phyloP scores from a whole-genome alignment of 1,140 invertebrate species.

The Dendrolimus punctatus region DNA sequence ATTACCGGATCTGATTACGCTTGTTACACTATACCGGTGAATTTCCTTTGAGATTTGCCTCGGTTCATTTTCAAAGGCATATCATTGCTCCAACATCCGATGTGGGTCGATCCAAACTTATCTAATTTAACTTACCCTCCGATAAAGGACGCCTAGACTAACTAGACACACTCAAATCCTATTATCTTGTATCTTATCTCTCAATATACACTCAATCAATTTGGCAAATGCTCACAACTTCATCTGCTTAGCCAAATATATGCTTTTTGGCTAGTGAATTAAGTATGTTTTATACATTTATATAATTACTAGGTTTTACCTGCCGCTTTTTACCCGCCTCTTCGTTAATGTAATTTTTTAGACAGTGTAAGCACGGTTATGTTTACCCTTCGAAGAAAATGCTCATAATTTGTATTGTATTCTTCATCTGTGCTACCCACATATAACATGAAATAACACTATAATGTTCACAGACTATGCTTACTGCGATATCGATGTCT shows the following conservation, averaged over 20 bases:
- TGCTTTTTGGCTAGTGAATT: background rate
- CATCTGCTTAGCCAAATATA: conserved; percentile 1
- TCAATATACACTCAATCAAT: background rate
- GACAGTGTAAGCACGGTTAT: no score
- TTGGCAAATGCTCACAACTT: background rate
- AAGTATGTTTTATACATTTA: background rate
- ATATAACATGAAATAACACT: background rate
- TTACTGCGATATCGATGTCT: conserved; percentile 99
- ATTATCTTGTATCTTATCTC: conserved; percentile 2
- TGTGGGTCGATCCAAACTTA: conserved; percentile 11
- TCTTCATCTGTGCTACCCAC: no score
- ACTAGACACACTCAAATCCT: conserved; percentile 3
- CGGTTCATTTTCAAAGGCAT: conserved; percentile 6
- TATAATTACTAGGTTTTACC: no score
- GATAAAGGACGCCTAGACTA: conserved; percentile 9
- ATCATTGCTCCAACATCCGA: conserved; percentile 9
- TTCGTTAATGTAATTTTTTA: no score
- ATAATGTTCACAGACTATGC: conserved; percentile 84
- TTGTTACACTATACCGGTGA: conserved; percentile 3
- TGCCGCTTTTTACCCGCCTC: no score
- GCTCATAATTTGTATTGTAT: no score
- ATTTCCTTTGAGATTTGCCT: conserved; percentile 12
- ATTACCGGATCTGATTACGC: conserved; percentile 3
- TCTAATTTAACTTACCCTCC: conserved; percentile 14
- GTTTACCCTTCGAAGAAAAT: no score